Percentiles rank a stretch among this genome's conserved stretches.
Conservation (phyloP, 2,888 invertebrate species). For the Tipula confusa region DNA sequence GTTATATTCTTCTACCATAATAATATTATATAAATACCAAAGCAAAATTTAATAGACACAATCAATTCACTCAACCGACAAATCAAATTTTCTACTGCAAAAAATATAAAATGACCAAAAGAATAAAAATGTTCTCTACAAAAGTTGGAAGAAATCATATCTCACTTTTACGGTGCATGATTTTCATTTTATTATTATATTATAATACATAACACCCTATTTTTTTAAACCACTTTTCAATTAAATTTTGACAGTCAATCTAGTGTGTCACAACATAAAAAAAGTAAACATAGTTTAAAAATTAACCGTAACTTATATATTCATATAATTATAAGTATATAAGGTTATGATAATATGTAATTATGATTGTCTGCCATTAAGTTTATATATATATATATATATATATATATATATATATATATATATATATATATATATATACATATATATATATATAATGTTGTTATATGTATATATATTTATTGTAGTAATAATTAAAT, state of each 20-base stretch:
- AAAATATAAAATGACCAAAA: constrained; percentile 9
- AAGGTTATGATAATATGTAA: neutral
- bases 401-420: no score
- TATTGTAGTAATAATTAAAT: neutral
- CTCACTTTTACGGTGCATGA: neutral
- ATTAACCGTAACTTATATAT: no score
- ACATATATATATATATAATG: no score
- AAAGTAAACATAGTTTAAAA: neutral
- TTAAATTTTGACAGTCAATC: neutral
- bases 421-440: no score
- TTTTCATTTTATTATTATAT: neutral
- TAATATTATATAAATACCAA: neutral
- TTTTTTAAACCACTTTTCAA: neutral
- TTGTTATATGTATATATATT: no score
- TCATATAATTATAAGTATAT: neutral
- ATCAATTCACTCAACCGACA: constrained; percentile 6
- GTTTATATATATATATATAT: no score
- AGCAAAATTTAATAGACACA: neutral
- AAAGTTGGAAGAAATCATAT: neutral
- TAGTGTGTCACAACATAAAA: neutral
- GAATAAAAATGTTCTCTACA: neutral
- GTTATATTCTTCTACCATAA: neutral
- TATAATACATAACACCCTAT: neutral
- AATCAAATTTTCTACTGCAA: constrained; percentile 20
- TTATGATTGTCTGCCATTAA: neutral